phyloP scores from a whole-genome alignment of 2,888 invertebrate genomes.

The Aspidiotus rigidus region DNA sequence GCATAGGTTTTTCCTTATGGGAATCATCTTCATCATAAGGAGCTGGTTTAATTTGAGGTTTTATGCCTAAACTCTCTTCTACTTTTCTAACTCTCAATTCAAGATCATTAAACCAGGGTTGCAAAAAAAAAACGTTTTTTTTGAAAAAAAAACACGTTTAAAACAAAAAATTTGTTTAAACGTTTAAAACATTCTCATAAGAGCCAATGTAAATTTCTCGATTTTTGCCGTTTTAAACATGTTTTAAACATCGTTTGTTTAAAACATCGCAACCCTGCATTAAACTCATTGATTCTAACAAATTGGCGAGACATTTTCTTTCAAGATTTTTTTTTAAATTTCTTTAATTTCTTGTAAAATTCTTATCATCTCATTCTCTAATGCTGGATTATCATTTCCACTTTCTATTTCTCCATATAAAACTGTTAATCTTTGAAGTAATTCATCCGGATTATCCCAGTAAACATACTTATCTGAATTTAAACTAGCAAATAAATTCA shows the following conservation, averaged over 20 bases:
- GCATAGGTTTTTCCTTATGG: not conserved
- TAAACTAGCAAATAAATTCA: not conserved
- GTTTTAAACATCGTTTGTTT: too few species aligned
- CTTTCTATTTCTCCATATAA: conserved; percentile 7
- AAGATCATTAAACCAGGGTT: not conserved
- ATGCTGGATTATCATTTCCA: conserved; percentile 6
- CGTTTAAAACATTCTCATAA: too few species aligned
- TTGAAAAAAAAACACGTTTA: too few species aligned
- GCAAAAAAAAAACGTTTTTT: too few species aligned
- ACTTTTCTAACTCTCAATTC: conserved; percentile 2
- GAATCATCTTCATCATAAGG: not conserved
- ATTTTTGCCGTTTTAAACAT: too few species aligned
- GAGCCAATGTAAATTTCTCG: too few species aligned
- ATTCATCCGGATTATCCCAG: conserved; percentile 3
- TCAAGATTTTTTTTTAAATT: conserved; percentile 5
- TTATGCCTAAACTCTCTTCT: not conserved
- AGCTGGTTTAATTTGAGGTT: not conserved
- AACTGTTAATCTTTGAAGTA: not conserved
- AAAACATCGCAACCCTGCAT: not conserved
- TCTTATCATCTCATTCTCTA: conserved; percentile 8
- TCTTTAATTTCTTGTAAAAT: conserved; percentile 17
- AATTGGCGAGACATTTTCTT: not conserved
- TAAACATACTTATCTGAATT: conserved; percentile 2
- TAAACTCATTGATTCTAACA: not conserved
- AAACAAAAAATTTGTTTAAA: too few species aligned